Evolutionary conservation across 2,113 vertebrate species (phyloP), one percentile per base, ranked within the genome.

Genomic region (Puma concolor): DNA sequence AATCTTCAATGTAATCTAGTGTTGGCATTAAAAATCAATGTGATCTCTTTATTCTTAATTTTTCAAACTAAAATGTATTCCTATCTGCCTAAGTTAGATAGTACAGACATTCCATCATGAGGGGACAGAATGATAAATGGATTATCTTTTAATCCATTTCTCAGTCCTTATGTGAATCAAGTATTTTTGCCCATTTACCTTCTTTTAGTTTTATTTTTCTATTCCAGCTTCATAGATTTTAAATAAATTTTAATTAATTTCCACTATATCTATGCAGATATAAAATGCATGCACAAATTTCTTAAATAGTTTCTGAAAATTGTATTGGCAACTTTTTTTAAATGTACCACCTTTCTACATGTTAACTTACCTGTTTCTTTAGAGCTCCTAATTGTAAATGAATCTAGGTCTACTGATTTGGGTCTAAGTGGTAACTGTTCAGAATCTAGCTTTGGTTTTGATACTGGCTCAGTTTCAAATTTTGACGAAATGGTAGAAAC

Each of bases 381-480:
- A 96, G 97, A 91, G 96, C 94, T 99, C 94, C 98, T 99, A 97
- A 98, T 14, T 97, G 98, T 94, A 96, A 98, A 57, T 84, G 98
- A 98, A 97, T 99, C 99, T 98, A 99, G 94, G 91, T 99, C 99
- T 96, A 99, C 97, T 5, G 99, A 99, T 99, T 99, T 99, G 97
- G 99, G 99, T 99, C 99, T 99, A 96, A 98, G 97, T 90, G 99
- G 95, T 63, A 98, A 97, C 0, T 95, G 97, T 66, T 99, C 99
- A 96, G 98, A 98, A 69, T 99, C 99, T 95, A 98, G 97, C 98
- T 99, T 99, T 98, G 98, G 98, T 99, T 99, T 99, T 97, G 97
- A 92, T 90, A 98, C 41, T 69, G 99, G 99, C 97, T 99, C 99
- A 88, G 98, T 85, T 93, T 99, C 99, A 69, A 99, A 99, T 98